Base-by-base conservation (phyloP, 2,113 vertebrate genomes). In the Alethe diademata region DNA sequence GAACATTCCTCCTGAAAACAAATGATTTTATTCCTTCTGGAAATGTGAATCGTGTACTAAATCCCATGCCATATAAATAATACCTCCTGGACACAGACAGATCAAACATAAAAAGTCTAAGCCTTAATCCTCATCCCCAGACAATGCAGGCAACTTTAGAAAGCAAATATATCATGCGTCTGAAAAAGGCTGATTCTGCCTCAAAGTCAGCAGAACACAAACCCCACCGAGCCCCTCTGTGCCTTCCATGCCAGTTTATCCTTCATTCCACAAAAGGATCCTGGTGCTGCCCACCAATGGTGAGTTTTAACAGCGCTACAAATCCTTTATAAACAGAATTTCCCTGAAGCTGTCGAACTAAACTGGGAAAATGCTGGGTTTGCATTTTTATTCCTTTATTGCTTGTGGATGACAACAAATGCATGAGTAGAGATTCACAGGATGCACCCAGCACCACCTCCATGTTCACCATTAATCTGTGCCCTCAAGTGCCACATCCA, bases 31-130 rank as follows among this genome's bases (percentile, higher is more conserved):
- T 82, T 95, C 94, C 61, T 93, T 75, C 66, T 88, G 87, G 93
- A 94, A 90, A 81, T 47, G 50, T 76, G 91, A 92, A 85, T 79
- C 58, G 5, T 89, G 62, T 69, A 73, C 76, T 95, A 92, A 97
- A 95, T 96, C 91, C 91, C 91, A 91, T 26, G 38, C 84, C 62
- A 82, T 58, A 92, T 66, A 92, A 91, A 92, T 95, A 92, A 92
- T 88, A 94, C 93, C 90, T 96, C 58, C 93, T 94, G 94, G 96
- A 96, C 90, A 90, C 67, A 92, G 86, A 95, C 80, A 95, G 91
- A 95, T 95, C 93, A 95, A 95, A 97, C 88, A 92, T 48, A 85
- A 92, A 93, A 95, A 95, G 78, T 81, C 93, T 92, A 81, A 95
- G 70, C 84, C 82, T 95, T 94, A 97, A 96, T 96, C 92, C 85